A percentile compares a stretch with the other conserved stretches of the same genome.
Conservation (phyloP, 1,140 invertebrate species). For the Ooceraea biroi region DNA sequence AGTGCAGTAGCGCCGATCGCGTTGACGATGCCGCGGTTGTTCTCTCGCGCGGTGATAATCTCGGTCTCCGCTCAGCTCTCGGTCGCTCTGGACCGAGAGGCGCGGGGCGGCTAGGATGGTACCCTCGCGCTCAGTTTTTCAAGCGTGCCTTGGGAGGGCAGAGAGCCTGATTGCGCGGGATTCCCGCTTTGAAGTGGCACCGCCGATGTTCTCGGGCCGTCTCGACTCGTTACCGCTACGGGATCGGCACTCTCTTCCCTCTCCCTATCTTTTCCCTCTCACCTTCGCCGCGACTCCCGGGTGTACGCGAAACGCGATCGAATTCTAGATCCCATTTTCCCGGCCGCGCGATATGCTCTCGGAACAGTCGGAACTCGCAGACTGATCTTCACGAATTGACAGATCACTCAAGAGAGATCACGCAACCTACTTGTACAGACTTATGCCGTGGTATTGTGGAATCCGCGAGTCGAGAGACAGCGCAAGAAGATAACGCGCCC, state of each 20-base stretch:
- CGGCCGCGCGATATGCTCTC: not conserved
- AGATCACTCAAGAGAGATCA: not conserved
- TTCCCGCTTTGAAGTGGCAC: slow-evolving; percentile 85
- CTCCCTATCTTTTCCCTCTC: slow-evolving; percentile 36
- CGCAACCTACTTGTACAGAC: not conserved
- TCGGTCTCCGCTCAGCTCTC: slow-evolving; percentile 19
- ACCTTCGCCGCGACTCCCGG: slow-evolving; percentile 47
- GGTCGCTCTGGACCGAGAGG: slow-evolving; percentile 39
- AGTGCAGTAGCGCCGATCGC: not conserved
- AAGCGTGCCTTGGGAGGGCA: slow-evolving; percentile 73
- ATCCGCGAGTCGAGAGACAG: slow-evolving; percentile 63
- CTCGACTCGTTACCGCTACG: slow-evolving; percentile 84
- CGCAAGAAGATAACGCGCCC: slow-evolving; percentile 75
- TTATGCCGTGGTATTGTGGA: slow-evolving; percentile 59
- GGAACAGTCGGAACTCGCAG: not conserved
- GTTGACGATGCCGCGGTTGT: slow-evolving; percentile 25
- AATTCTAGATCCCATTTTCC: slow-evolving; percentile 28
- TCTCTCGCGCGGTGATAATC: slow-evolving; percentile 48
- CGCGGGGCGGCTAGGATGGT: slow-evolving; percentile 41
- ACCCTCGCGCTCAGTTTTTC: slow-evolving; percentile 80
- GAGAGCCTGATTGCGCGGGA: slow-evolving; percentile 84
- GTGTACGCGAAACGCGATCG: slow-evolving; percentile 19
- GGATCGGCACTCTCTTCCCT: slow-evolving; percentile 73
- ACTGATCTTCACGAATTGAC: not conserved
- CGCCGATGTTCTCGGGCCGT: slow-evolving; percentile 83